A percentile compares a stretch with the other conserved stretches of the same genome.
phyloP scores from a whole-genome alignment of 2,888 invertebrate genomes.

The Drosophila nr. perissopoda region DNA sequence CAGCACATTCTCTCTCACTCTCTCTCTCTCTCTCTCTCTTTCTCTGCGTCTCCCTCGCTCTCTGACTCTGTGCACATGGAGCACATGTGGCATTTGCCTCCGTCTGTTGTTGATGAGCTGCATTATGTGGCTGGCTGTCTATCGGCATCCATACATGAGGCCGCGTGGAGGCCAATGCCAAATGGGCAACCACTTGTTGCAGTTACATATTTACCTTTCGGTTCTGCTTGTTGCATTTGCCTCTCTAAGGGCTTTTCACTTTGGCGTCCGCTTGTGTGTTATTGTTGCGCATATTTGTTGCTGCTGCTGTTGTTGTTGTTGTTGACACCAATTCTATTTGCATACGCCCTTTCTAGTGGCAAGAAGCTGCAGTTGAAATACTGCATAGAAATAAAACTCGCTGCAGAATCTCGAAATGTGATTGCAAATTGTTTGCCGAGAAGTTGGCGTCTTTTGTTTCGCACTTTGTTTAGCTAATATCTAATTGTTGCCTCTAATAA shows the following conservation, averaged over 20 bases:
- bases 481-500: not conserved
- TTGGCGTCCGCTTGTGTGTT: slow-evolving; percentile 46
- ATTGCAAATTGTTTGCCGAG: not conserved
- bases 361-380: slow-evolving; percentile 17
- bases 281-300: slow-evolving; percentile 35
- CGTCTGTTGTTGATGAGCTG: slow-evolving; percentile 73
- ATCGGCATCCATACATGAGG: slow-evolving; percentile 62
- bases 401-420: slow-evolving; percentile 11
- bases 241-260: slow-evolving; percentile 59
- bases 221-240: slow-evolving; percentile 74
- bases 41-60: slow-evolving; percentile 4
- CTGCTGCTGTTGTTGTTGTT: slow-evolving; percentile 32
- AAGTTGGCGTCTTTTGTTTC: not conserved
- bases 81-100: slow-evolving; percentile 80
- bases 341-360: slow-evolving; percentile 53
- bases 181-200: slow-evolving; percentile 75
- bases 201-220: slow-evolving; percentile 73
- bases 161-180: slow-evolving; percentile 67
- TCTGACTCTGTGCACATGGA: slow-evolving; percentile 27
- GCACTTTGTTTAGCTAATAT: not conserved
- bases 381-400: slow-evolving; percentile 22
- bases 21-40: not conserved
- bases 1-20: slow-evolving; percentile 46
- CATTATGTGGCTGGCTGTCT: slow-evolving; percentile 76
- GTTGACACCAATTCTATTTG: slow-evolving; percentile 71